Conservation (phyloP, 2,113 vertebrate genomes). For the Dasyprocta punctata region DNA sequence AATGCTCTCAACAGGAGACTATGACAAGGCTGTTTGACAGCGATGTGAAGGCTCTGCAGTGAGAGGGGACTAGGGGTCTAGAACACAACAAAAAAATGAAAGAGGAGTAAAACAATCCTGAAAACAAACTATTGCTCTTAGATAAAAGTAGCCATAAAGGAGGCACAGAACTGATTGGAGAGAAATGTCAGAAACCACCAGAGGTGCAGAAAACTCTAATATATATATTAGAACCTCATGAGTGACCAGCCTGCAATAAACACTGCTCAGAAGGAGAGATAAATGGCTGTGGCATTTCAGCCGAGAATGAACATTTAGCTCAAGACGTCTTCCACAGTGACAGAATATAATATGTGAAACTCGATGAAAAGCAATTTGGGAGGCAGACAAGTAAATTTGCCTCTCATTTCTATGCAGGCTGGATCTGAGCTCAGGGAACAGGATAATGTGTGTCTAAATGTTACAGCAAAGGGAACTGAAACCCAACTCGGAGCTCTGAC, state of each 20-base stretch:
- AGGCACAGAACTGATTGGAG: not conserved
- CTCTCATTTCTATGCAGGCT: constrained; percentile 49
- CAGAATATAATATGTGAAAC: constrained; percentile 52
- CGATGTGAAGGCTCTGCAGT: not conserved
- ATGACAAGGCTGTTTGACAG: not conserved
- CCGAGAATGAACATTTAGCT: constrained; percentile 54
- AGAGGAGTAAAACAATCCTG: not conserved
- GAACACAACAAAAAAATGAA: not conserved
- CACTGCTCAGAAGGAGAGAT: constrained; percentile 13
- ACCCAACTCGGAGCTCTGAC: not conserved
- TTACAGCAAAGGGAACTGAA: not conserved
- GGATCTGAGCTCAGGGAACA: not conserved
- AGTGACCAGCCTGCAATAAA: not conserved
- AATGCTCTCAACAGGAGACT: not conserved
- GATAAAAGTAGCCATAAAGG: not conserved
- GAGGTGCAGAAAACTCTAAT: not conserved
- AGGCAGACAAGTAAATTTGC: constrained; percentile 61
- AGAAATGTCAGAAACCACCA: constrained; percentile 5
- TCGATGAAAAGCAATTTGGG: constrained; percentile 50
- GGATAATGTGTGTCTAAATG: not conserved
- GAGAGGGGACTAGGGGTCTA: not conserved
- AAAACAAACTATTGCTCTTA: not conserved
- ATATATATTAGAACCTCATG: not conserved
- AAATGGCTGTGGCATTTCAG: constrained; percentile 58
- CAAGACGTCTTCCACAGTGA: constrained; percentile 50